Evolutionary conservation across 2,888 invertebrate genomes (phyloP).

Genomic region (Thumatha senex): DNA sequence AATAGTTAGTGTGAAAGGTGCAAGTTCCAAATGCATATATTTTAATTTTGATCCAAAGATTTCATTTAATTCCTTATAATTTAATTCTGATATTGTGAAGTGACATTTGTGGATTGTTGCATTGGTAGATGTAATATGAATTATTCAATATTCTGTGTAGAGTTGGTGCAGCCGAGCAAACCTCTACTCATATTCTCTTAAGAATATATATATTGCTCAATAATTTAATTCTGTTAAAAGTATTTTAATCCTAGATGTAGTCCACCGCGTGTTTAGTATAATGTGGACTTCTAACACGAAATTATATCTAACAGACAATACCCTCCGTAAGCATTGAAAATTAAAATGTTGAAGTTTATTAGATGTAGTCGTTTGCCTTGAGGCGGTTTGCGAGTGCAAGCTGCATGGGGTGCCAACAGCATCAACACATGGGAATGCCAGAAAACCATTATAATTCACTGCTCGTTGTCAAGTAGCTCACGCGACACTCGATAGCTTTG

Average conservation of each 20-base stretch:
- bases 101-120: constrained; percentile 81
- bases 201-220: constrained; percentile 78
- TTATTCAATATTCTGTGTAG: constrained; percentile 59
- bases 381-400: constrained; percentile 67
- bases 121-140: constrained; percentile 75
- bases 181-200: constrained; percentile 80
- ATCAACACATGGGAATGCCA: constrained; percentile 55
- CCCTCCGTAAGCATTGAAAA: constrained; percentile 76
- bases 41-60: constrained; percentile 82
- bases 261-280: constrained; percentile 71
- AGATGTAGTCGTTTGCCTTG: constrained; percentile 79
- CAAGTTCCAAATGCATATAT: constrained; percentile 77
- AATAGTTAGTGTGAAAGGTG: constrained; percentile 73
- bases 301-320: constrained; percentile 82
- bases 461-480: constrained; percentile 36
- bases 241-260: constrained; percentile 77
- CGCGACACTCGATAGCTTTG: constrained; percentile 38
- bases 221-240: constrained; percentile 80
- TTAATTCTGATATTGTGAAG: constrained; percentile 68
- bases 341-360: constrained; percentile 72
- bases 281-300: constrained; percentile 72
- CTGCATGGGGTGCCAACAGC: constrained; percentile 64
- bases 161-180: constrained; percentile 82
- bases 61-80: constrained; percentile 70
- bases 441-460: constrained; percentile 60